These are phyloP conservation scores for Rotaria magnacalcarata DNA, from an alignment of 2,888 invertebrate genomes.

Conservation along the genomic window DNA sequence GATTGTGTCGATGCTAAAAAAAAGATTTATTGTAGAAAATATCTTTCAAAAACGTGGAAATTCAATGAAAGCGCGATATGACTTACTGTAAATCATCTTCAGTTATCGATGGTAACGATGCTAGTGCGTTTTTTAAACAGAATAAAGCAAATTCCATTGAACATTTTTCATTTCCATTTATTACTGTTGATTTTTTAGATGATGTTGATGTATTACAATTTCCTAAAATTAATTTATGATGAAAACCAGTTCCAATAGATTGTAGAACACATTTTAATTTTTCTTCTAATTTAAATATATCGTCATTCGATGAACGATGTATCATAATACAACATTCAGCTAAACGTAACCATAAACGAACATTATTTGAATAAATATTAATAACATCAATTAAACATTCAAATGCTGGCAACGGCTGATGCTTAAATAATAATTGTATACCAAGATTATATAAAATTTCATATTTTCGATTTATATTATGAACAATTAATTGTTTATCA, in stretches of 20 bases:
- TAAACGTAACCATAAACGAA: constrained; percentile 81
- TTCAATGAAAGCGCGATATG: no score
- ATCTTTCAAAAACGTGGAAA: no score
- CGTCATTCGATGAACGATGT: constrained; percentile 62
- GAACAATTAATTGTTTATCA: constrained; percentile 33
- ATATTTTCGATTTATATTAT: constrained; percentile 65
- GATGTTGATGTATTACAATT: constrained; percentile 29
- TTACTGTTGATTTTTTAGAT: not conserved
- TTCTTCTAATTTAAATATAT: constrained; percentile 65
- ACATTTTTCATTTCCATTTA: not conserved
- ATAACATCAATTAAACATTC: constrained; percentile 81
- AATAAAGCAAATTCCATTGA: constrained; percentile 80
- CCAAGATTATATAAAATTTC: constrained; percentile 77
- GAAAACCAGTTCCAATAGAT: constrained; percentile 65
- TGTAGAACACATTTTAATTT: constrained; percentile 66
- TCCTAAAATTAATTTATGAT: constrained; percentile 45
- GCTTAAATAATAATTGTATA: constrained; percentile 68
- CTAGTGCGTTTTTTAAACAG: constrained; percentile 78
- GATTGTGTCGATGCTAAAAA: not conserved
- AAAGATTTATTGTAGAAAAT: no score
- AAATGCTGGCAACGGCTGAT: constrained; percentile 77
- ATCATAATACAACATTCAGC: constrained; percentile 71
- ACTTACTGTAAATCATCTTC: constrained; percentile 21
- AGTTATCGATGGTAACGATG: constrained; percentile 66
- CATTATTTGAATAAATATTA: constrained; percentile 78